Base-by-base conservation (phyloP, 2,797 vertebrate species). In the Chlorospingus semifuscus region DNA sequence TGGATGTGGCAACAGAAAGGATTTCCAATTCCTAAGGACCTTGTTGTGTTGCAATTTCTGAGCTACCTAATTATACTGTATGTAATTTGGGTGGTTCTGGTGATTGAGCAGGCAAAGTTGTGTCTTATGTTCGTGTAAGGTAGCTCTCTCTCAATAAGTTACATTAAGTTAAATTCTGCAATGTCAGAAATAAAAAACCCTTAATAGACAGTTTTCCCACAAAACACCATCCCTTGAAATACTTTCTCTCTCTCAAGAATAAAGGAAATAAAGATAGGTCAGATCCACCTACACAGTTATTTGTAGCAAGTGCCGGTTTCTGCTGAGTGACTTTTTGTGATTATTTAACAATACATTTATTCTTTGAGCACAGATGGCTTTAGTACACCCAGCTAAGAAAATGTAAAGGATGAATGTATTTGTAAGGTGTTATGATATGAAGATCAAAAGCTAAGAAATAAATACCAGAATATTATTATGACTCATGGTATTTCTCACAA, bases 81-180 rank as follows among this genome's bases (percentile, higher is more conserved):
- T 1, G 17, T 24, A 22, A 52, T 32, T 30, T 36, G 22, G 21
- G 6, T 47, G 19, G 1, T 55, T 66, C 37, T 69, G 9, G 9
- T 3, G 11, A 41, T 23, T 24, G 46, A 15, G 3, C 4, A 74
- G 16, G 16, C 5, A n/a, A 55, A 49, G 8, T 5, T 55, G 22
- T 23, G 18, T 63, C 30, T 23, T 69, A 7, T 16, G 6, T 29
- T 37, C 14, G 32, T 12, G 7, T 37, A 23, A 49, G 9, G 20
- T 17, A 41, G 4, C 1, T 32, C 12, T 68, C 41, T 68, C 22
- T 57, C 0, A 1, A 3, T 37, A 22, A 61, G 2, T 10, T 50
- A 8, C 6, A 47, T 30, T 11, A 34, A 68, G 10, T 61, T 57
- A 63, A 87, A 61, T 50, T 44, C 24, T 63, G 4, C 8, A 57